A percentile compares a stretch with the other conserved stretches of the same genome.
These are phyloP conservation scores for Heptranchias perlo DNA, from an alignment of 2,113 vertebrate species.

Conservation along the genomic window DNA sequence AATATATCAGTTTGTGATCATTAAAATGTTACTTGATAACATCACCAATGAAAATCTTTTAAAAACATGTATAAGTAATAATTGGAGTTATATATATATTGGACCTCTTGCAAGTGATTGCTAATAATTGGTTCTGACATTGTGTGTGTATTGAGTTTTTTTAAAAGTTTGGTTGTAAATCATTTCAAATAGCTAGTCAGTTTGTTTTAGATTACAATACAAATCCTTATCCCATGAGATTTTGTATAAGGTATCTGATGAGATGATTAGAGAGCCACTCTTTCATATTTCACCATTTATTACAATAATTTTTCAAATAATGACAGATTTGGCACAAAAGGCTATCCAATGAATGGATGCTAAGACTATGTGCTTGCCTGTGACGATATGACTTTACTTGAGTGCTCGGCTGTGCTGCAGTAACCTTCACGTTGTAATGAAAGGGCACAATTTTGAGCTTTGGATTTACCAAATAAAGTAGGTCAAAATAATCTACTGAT, in stretches of 20 bases:
- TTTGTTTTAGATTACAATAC: neutral
- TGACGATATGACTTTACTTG: neutral
- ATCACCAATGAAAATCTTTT: neutral
- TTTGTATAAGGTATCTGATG: neutral
- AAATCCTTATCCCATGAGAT: neutral
- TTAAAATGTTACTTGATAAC: neutral
- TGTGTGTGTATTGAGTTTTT: neutral
- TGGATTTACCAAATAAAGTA: neutral
- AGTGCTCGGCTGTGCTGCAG: neutral
- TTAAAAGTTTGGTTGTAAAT: neutral
- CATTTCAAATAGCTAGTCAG: neutral
- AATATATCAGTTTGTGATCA: neutral
- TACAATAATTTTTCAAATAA: neutral
- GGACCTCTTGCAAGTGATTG: neutral
- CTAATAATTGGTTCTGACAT: neutral
- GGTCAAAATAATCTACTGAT: neutral
- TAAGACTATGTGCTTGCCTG: neutral
- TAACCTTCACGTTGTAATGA: neutral
- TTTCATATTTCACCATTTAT: neutral
- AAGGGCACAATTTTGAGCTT: neutral
- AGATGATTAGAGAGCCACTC: neutral
- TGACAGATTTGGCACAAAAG: neutral
- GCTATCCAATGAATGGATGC: neutral
- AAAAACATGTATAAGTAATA: neutral
- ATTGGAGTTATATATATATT: conserved; percentile 6